phyloP scores from a whole-genome alignment of 1,140 invertebrate species.

The Lordiphosa collinella region DNA sequence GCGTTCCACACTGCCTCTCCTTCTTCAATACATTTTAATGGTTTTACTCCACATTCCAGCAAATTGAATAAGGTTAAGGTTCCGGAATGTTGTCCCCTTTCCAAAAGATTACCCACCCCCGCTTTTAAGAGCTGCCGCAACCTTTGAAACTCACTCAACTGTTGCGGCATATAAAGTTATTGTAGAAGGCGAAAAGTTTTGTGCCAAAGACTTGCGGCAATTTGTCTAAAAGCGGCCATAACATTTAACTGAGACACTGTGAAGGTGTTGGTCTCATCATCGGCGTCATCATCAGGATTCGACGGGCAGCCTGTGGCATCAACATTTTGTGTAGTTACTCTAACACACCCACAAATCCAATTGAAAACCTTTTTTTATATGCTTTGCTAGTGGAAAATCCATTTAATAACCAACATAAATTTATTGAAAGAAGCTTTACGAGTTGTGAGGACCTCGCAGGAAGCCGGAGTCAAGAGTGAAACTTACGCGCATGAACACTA shows the following conservation, averaged over 20 bases:
- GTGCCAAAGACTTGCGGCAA: conserved; percentile 50
- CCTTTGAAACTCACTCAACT: conserved; percentile 27
- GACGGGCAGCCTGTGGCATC: conserved; percentile 22
- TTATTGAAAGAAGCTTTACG: conserved; percentile 68
- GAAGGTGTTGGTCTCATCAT: conserved; percentile 47
- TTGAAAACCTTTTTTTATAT: conserved; percentile 58
- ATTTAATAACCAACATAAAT: conserved; percentile 77
- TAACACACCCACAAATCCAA: conserved; percentile 58
- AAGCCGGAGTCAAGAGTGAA: conserved; percentile 45
- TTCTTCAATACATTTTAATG: conserved; percentile 3
- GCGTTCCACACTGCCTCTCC: neutral
- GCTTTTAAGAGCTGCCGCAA: conserved; percentile 4
- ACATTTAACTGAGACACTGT: conserved; percentile 33
- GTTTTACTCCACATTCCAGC: conserved; percentile 27
- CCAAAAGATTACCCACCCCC: conserved; percentile 4
- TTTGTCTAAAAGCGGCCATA: conserved; percentile 70
- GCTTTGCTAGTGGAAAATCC: conserved; percentile 48
- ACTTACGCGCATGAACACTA: conserved; percentile 21
- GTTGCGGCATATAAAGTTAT: conserved; percentile 51
- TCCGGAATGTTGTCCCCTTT: conserved; percentile 10
- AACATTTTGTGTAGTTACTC: conserved; percentile 63
- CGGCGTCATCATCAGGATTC: conserved; percentile 35
- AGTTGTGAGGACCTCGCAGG: conserved; percentile 59
- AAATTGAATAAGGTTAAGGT: conserved; percentile 66
- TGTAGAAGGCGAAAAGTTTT: conserved; percentile 54